Evolutionary conservation across 2,797 vertebrate species (phyloP).

Genomic region (Typhlichthys subterraneus): DNA sequence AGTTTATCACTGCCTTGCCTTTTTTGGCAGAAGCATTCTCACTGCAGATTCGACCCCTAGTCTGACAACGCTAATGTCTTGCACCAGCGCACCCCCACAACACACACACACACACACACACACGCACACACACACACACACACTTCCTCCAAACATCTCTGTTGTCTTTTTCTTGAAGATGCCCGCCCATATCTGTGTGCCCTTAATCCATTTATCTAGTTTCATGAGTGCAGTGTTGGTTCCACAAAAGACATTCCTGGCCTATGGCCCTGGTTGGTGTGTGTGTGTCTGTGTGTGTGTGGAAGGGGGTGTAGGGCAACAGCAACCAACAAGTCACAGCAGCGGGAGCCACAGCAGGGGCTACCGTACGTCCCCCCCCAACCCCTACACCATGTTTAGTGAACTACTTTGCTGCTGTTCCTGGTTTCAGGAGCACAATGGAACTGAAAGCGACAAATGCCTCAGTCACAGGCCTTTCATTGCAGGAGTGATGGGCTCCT

Average conservation of each 20-base stretch:
- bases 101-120: slow-evolving; percentile 33
- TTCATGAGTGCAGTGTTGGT: slow-evolving; percentile 75
- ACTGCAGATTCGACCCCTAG: slow-evolving; percentile 73
- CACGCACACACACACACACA: slow-evolving; percentile 14
- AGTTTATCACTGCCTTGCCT: slow-evolving; percentile 91
- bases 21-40: slow-evolving; percentile 84
- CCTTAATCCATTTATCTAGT: slow-evolving; percentile 88
- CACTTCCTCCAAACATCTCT: slow-evolving; percentile 52
- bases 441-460: slow-evolving; percentile 54
- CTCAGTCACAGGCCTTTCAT: slow-evolving; percentile 64
- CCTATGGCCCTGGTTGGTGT: slow-evolving; percentile 9
- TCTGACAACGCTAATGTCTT: slow-evolving; percentile 78
- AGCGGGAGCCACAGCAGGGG: slow-evolving; percentile 70
- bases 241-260: slow-evolving; percentile 75
- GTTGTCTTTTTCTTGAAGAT: slow-evolving; percentile 79
- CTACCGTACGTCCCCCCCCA: slow-evolving; percentile 49
- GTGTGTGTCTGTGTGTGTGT: slow-evolving; percentile 16
- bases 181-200: slow-evolving; percentile 80
- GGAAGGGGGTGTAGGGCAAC: slow-evolving; percentile 47
- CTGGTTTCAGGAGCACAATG: slow-evolving; percentile 64
- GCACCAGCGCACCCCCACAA: slow-evolving; percentile 50
- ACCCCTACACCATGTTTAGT: slow-evolving; percentile 58
- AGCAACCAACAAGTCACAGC: slow-evolving; percentile 65
- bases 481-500: slow-evolving; percentile 57
- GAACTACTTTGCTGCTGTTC: slow-evolving; percentile 58